Conservation (phyloP, 1,140 invertebrate genomes). For the Euwallacea fornicatus region DNA sequence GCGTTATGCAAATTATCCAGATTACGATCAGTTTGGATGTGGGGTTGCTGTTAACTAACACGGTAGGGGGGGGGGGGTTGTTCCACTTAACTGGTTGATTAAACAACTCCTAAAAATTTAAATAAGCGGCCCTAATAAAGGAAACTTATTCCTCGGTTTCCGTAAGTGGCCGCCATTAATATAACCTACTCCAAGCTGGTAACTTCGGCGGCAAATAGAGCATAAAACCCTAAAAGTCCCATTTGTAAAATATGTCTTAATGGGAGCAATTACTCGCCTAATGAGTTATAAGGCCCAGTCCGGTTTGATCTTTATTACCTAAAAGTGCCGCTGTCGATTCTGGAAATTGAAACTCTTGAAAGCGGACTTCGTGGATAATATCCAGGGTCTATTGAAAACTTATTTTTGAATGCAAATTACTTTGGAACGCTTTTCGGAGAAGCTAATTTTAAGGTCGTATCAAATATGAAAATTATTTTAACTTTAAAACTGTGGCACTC, state of each 20-base stretch:
- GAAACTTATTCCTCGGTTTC: background rate
- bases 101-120: constrained; percentile 3
- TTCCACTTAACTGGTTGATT: background rate
- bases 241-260: constrained; percentile 18
- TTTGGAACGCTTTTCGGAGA: too few relatives aligned
- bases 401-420: too few relatives aligned
- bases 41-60: too few relatives aligned
- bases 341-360: constrained; percentile 13
- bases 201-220: constrained; percentile 9
- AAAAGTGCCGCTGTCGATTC: constrained; percentile 8
- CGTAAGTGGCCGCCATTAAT: constrained; percentile 3
- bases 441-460: too few relatives aligned
- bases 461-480: too few relatives aligned
- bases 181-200: constrained; percentile 2
- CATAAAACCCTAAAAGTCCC: constrained; percentile 10
- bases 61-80: background rate
- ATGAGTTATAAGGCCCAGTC: constrained; percentile 12
- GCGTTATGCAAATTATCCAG: background rate
- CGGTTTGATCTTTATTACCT: constrained; percentile 12
- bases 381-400: too few relatives aligned
- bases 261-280: constrained; percentile 14
- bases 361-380: background rate
- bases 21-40: constrained; percentile 4
- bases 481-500: too few relatives aligned
- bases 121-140: background rate